phyloP scores from a whole-genome alignment of 1,140 invertebrate species.

The Lasioglossum baleicum region DNA sequence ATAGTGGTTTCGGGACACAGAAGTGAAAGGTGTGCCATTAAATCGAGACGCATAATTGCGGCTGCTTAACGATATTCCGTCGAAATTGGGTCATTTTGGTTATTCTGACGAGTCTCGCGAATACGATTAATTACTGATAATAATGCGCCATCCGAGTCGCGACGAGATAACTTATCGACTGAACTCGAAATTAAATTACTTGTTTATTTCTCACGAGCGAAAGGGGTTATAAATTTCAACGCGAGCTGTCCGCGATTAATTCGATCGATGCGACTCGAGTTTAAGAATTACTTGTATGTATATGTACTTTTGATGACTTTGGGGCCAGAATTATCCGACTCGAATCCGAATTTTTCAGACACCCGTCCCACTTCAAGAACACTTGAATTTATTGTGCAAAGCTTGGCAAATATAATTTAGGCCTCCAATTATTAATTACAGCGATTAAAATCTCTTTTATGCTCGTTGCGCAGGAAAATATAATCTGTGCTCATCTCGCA shows the following conservation, averaged over 20 bases:
- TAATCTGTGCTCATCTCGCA: too few relatives aligned
- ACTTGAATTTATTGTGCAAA: too few relatives aligned
- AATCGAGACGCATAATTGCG: neutral
- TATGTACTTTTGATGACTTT: too few relatives aligned
- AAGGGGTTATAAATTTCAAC: neutral
- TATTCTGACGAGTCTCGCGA: neutral
- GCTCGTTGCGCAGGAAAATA: too few relatives aligned
- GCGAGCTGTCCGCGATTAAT: neutral
- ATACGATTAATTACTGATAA: neutral
- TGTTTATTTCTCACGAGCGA: neutral
- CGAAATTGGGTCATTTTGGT: neutral
- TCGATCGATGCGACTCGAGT: neutral
- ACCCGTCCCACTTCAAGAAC: too few relatives aligned
- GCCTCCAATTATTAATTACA: too few relatives aligned
- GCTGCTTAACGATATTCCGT: neutral
- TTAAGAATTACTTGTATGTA: neutral
- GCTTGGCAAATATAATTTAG: too few relatives aligned
- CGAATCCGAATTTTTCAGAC: too few relatives aligned
- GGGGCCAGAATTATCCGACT: too few relatives aligned
- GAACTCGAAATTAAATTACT: neutral
- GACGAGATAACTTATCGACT: neutral
- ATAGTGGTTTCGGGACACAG: neutral
- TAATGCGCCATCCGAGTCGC: neutral
- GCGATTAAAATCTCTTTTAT: too few relatives aligned
- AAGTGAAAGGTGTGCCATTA: constrained; percentile 7